Conservation (phyloP, 2,888 invertebrate species). For the Phanerotoma sp. region DNA sequence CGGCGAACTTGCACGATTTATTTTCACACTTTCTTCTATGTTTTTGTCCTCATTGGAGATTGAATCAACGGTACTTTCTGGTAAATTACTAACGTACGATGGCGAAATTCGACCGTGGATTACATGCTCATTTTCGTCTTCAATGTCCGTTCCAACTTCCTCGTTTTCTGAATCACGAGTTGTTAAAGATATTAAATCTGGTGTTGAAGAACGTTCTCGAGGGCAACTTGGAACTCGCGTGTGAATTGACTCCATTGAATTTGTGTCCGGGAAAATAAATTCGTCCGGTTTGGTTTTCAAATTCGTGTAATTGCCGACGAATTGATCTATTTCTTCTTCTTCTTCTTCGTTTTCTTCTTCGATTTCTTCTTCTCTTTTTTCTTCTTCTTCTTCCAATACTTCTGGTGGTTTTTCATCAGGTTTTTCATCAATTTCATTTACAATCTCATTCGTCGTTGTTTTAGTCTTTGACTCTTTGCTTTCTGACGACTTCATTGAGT, state of each 20-base stretch:
- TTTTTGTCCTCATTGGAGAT: constrained; percentile 27
- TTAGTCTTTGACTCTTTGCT: constrained; percentile 2
- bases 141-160: constrained; percentile 20
- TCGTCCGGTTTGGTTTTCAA: constrained; percentile 1
- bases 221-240: constrained; percentile 24
- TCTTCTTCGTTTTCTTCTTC: not conserved
- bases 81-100: constrained; percentile 44
- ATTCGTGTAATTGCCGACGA: not conserved
- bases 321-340: not conserved
- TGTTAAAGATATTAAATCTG: constrained; percentile 33
- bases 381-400: too few species aligned
- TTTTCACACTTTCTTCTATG: constrained; percentile 4
- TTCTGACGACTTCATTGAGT: constrained; percentile 3
- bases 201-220: constrained; percentile 37
- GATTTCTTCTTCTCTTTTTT: not conserved
- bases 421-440: not conserved
- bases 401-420: not conserved
- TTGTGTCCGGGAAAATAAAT: constrained; percentile 10
- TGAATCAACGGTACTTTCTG: constrained; percentile 45
- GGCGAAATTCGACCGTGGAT: constrained; percentile 46
- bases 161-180: constrained; percentile 34
- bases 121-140: constrained; percentile 32
- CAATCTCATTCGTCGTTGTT: not conserved
- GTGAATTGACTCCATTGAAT: constrained; percentile 24
- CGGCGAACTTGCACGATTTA: constrained; percentile 28